Conservation (phyloP, 2,797 vertebrate species). For the Salmo trutta region DNA sequence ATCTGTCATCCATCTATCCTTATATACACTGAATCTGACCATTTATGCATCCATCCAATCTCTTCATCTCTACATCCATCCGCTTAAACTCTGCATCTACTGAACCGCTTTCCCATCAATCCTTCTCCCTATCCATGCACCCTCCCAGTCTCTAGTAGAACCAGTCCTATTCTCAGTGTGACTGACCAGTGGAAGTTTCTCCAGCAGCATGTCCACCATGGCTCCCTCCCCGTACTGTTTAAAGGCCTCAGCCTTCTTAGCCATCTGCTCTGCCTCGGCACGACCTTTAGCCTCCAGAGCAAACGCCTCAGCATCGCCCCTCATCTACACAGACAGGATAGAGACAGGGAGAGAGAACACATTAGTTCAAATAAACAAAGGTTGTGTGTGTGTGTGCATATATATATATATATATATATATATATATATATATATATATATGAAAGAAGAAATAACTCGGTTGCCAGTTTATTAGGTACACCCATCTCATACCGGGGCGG, state of each 20-base stretch:
- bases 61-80: too few species aligned
- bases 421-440: background rate
- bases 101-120: too few species aligned
- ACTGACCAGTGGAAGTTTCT: constrained; percentile 88
- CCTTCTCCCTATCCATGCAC: background rate
- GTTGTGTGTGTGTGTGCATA: background rate
- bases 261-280: constrained; percentile 91
- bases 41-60: too few species aligned
- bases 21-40: too few species aligned
- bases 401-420: background rate
- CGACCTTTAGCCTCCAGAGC: constrained; percentile 85
- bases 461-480: too few species aligned
- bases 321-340: constrained; percentile 74
- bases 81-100: too few species aligned
- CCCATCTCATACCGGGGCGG: too few species aligned
- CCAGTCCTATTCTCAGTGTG: background rate
- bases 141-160: background rate
- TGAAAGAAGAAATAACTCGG: background rate
- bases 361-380: background rate
- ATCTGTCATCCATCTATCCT: too few species aligned
- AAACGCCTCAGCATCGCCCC: constrained; percentile 88
- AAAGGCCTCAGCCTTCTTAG: constrained; percentile 91
- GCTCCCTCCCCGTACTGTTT: constrained; percentile 89
- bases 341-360: background rate
- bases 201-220: constrained; percentile 92